Evolutionary conservation across 2,113 vertebrate genomes (phyloP), one percentile per base, ranked within the genome.

Genomic region (Nibea coibor): DNA sequence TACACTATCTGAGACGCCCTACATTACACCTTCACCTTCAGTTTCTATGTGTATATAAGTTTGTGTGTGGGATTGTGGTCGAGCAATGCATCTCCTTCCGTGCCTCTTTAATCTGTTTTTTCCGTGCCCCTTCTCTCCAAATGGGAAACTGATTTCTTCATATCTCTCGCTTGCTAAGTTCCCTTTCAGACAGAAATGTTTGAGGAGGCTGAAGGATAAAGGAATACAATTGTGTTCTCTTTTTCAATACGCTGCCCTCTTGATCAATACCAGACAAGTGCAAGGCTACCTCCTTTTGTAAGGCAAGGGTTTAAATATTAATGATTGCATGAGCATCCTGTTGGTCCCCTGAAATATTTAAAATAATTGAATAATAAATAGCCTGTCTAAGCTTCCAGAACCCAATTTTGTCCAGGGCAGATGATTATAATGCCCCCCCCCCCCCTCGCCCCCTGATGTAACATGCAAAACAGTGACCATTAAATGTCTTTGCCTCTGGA

Each of bases 361-460:
- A 90, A 91, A 87, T 90, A 86, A 94, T 84, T 93, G 71, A 94
- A 94, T 93, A 91, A 93, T 92, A 83, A 92, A 93, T 89, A 80
- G 78, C 31, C 67, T 72, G 70, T 75, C 68, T 81, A 39, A 67
- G 62, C 62, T 78, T 79, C 88, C 66, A 67, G 70, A 80, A 70
- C 73, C 50, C 12, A 24, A 45, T 65, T 80, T 57, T 76, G 50
- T 76, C 50, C 51, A 63, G 69, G 58, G 6, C 57, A 45, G 50
- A 51, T 59, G 20, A 75, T 87, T 66, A 75, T 78, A 64, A 78
- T 75, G 59, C 63, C 72, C 56, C 63, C 72, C 56, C 64, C 75
- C 24, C 1, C 64, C 75, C 24, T 2, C 24, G 1, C 24, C 24
- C 57, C 66, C 74, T 84, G 67, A 75, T 66, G 84, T 83, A 82